phyloP scores from a whole-genome alignment of 2,888 invertebrate genomes.

The Cerastoderma edule region DNA sequence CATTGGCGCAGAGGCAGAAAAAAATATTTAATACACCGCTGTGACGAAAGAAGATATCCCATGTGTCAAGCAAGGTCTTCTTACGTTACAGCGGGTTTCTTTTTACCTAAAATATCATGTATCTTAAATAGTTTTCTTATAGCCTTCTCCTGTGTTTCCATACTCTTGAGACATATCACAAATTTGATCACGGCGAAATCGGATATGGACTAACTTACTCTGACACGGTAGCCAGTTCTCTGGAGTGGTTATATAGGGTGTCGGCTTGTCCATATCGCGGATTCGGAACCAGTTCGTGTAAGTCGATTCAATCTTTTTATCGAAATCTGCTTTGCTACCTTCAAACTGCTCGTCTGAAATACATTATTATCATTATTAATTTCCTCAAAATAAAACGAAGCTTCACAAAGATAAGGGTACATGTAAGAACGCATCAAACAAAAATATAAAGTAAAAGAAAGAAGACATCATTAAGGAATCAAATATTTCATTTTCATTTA shows the following conservation, averaged over 20 bases:
- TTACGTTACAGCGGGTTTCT: neutral
- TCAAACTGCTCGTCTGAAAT: neutral
- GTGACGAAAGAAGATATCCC: neutral
- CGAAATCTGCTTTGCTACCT: neutral
- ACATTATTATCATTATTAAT: no score
- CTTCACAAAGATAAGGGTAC: no score
- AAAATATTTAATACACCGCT: neutral
- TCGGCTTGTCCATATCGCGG: neutral
- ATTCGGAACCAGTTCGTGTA: conserved; percentile 1
- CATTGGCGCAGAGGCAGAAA: no score
- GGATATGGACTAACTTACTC: neutral
- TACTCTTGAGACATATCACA: no score
- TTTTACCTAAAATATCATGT: neutral
- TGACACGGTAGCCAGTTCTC: neutral
- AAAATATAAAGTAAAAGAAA: no score
- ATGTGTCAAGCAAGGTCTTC: neutral
- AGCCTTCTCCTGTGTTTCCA: no score
- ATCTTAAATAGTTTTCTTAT: neutral
- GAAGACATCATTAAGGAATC: no score
- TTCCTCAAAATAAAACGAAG: no score
- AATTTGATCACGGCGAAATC: no score
- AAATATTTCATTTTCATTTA: no score
- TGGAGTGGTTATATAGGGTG: neutral
- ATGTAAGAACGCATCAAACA: no score
- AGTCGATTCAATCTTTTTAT: neutral